A percentile compares a stretch with the other conserved stretches of the same genome.
phyloP scores from a whole-genome alignment of 1,140 invertebrate genomes.

The Drosophila sechellia region DNA sequence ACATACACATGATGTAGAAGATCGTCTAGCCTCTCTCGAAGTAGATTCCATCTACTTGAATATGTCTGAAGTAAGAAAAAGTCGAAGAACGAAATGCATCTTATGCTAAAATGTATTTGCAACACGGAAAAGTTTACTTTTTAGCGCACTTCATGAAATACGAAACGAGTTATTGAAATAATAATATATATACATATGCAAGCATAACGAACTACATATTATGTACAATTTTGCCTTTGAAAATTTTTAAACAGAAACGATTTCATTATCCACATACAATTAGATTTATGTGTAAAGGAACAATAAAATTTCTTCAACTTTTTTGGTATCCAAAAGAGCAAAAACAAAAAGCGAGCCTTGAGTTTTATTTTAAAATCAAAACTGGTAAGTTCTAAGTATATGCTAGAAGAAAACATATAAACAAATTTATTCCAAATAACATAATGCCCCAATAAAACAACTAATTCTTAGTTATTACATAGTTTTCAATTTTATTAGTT shows the following conservation, averaged over 20 bases:
- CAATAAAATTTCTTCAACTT: constrained; percentile 74
- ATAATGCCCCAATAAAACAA: constrained; percentile 3
- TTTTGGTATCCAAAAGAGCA: constrained; percentile 77
- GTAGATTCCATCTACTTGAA: background rate
- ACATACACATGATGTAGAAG: background rate
- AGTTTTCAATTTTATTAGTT: constrained; percentile 74
- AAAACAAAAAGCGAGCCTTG: constrained; percentile 50
- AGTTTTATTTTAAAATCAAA: constrained; percentile 3
- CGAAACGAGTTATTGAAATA: constrained; percentile 40
- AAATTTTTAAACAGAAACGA: constrained; percentile 67
- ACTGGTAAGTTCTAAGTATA: background rate
- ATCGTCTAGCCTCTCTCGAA: constrained; percentile 2
- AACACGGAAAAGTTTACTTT: constrained; percentile 51
- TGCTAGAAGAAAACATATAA: no score
- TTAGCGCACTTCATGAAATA: constrained; percentile 53
- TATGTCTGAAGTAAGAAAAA: background rate
- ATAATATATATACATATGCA: constrained; percentile 53
- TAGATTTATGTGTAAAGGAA: constrained; percentile 60
- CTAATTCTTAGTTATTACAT: constrained; percentile 61
- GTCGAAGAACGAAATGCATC: background rate
- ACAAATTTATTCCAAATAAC: no score
- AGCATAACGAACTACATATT: constrained; percentile 57
- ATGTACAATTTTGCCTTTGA: constrained; percentile 76
- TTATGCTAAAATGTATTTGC: constrained; percentile 24
- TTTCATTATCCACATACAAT: constrained; percentile 64